Evolutionary conservation across 2,888 invertebrate genomes (phyloP).

Genomic region (Lottia gigantea): DNA sequence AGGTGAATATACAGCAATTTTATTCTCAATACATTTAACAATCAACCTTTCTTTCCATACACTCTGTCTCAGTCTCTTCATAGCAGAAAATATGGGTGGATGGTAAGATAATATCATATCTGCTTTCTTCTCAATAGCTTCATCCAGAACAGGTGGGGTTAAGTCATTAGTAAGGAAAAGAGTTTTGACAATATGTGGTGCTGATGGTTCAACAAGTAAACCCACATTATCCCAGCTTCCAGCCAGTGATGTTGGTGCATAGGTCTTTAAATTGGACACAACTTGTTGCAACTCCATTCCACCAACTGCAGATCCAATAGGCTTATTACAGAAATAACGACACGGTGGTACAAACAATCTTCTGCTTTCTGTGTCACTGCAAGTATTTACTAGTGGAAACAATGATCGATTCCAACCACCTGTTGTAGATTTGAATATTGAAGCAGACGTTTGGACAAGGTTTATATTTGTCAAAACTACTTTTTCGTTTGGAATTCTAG

Average conservation of each 20-base stretch:
- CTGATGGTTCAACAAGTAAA: constrained; percentile 83
- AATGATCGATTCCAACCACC: too few species aligned
- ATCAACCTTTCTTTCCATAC: constrained; percentile 84
- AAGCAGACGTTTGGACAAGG: too few species aligned
- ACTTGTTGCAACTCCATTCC: constrained; percentile 42
- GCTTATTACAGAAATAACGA: too few species aligned
- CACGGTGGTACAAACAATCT: too few species aligned
- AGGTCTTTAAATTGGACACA: constrained; percentile 42
- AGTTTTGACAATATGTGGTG: constrained; percentile 66
- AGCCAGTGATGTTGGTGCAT: constrained; percentile 70
- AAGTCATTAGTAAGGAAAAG: constrained; percentile 92
- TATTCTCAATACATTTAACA: constrained; percentile 82
- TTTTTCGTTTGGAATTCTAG: too few species aligned
- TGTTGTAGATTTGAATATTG: too few species aligned
- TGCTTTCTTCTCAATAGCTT: constrained; percentile 75
- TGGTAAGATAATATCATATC: constrained; percentile 93
- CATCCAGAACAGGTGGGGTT: constrained; percentile 86
- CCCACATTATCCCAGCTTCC: constrained; percentile 97
- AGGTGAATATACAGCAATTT: constrained; percentile 91
- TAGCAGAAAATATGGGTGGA: constrained; percentile 90
- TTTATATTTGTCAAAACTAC: too few species aligned
- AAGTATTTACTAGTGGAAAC: too few species aligned
- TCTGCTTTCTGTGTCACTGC: too few species aligned
- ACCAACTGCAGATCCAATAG: neutral
- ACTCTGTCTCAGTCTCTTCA: constrained; percentile 79